Evolutionary conservation across 2,797 vertebrate species (phyloP).

Genomic region (Etheostoma nigrum): DNA sequence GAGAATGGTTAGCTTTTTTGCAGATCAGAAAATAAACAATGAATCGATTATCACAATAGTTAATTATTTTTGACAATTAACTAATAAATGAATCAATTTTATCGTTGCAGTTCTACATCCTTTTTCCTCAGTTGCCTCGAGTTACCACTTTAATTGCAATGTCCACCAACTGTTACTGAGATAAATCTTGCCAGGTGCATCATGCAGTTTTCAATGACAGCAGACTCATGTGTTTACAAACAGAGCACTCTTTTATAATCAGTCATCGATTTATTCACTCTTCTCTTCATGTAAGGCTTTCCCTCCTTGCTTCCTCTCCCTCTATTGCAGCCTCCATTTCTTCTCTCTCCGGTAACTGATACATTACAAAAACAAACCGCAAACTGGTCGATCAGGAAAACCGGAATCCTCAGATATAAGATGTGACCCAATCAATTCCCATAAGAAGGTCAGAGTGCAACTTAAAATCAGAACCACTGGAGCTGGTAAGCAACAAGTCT

Average conservation of each 20-base stretch:
- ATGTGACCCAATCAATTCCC: conserved; percentile 4
- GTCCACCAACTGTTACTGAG: neutral
- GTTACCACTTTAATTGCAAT: neutral
- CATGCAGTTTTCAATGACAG: conserved; percentile 19
- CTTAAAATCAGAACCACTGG: conserved; percentile 5
- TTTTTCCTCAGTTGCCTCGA: neutral
- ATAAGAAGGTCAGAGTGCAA: neutral
- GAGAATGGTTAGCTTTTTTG: neutral
- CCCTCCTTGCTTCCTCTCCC: neutral
- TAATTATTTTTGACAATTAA: neutral
- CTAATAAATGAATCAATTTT: rapidly evolving
- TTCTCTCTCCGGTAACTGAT: conserved; percentile 26
- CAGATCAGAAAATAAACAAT: neutral
- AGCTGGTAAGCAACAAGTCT: conserved; percentile 12
- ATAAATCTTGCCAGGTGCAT: neutral
- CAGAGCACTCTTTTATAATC: conserved; percentile 63
- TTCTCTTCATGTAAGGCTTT: conserved; percentile 22
- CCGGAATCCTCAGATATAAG: neutral
- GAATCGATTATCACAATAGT: neutral
- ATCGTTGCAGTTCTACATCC: neutral
- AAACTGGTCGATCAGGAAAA: neutral
- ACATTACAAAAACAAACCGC: conserved; percentile 8
- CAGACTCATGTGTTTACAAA: conserved; percentile 62
- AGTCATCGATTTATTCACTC: conserved; percentile 47
- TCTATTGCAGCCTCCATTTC: neutral